phyloP scores from a whole-genome alignment of 2,113 vertebrate species.

The Charina bottae region DNA sequence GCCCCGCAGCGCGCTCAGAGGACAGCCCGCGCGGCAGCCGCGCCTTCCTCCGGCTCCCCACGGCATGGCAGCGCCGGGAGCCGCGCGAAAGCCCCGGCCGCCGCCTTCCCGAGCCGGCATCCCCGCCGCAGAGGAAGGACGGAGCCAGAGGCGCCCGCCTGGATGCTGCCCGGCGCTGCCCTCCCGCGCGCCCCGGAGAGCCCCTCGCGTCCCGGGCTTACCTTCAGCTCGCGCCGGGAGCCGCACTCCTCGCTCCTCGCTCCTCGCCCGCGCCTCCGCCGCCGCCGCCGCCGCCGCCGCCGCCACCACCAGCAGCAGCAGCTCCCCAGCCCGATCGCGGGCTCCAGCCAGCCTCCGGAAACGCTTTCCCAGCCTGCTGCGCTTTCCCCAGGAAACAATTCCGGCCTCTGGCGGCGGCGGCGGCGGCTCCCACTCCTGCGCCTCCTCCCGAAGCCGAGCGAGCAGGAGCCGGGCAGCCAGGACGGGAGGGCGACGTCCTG shows the following conservation, averaged over 20 bases:
- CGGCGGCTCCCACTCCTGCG: not conserved
- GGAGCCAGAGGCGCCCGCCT: not conserved
- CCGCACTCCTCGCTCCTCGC: not conserved
- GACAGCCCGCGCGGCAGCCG: too few species aligned
- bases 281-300: not conserved
- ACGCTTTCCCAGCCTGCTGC: slow-evolving; percentile 39
- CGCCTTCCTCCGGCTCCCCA: slow-evolving; percentile 5
- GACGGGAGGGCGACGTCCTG: too few species aligned
- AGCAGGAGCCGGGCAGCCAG: not conserved
- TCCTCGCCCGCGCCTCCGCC: not conserved
- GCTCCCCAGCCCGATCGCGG: slow-evolving; percentile 59
- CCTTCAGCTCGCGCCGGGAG: not conserved
- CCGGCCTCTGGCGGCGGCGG: slow-evolving; percentile 27
- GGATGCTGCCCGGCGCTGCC: too few species aligned
- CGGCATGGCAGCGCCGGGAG: not conserved
- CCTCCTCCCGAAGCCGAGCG: slow-evolving; percentile 5
- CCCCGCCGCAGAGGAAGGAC: slow-evolving; percentile 54
- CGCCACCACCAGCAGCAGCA: too few species aligned
- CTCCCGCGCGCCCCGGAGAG: not conserved
- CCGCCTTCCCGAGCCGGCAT: not conserved
- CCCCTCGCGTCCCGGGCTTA: too few species aligned
- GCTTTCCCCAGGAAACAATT: slow-evolving; percentile 67
- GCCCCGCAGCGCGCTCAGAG: too few species aligned
- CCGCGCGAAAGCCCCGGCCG: slow-evolving; percentile 49
- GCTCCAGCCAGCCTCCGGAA: slow-evolving; percentile 71